Evolutionary conservation across 1,140 invertebrate genomes (phyloP).

Genomic region (Trinorchestia longiramus): DNA sequence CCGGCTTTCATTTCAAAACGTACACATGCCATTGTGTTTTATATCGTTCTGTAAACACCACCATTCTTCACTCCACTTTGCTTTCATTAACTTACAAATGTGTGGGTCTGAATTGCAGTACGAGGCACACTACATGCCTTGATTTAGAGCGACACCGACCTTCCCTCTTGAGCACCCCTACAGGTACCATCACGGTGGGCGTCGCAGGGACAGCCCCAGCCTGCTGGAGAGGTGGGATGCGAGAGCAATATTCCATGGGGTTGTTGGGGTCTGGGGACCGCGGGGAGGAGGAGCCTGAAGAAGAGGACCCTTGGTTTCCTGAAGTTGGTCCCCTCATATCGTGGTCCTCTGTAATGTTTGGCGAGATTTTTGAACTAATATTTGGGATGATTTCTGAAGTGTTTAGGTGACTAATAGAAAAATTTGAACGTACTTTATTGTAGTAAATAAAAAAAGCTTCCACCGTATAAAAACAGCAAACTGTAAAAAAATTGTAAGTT

Average conservation of each 20-base stretch:
- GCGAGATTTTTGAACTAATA: no score
- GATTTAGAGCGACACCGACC: conserved; percentile 27
- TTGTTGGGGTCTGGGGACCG: conserved; percentile 85
- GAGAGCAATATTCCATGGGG: conserved; percentile 91
- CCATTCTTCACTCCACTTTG: no score
- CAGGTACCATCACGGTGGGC: conserved; percentile 84
- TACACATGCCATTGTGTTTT: no score
- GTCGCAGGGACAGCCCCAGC: conserved; percentile 75
- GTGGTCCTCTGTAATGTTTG: background rate
- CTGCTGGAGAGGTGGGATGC: conserved; percentile 85
- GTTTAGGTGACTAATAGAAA: no score
- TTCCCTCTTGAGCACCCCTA: conserved; percentile 81
- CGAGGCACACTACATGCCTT: background rate
- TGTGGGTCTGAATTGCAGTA: no score
- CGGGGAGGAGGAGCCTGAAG: background rate
- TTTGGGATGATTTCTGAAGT: background rate
- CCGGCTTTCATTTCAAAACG: no score
- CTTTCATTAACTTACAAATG: no score
- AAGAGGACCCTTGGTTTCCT: background rate
- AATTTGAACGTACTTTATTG: background rate
- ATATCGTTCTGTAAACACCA: no score
- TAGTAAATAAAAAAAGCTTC: no score
- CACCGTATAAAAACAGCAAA: no score
- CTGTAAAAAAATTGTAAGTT: no score
- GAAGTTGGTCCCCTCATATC: conserved; percentile 50